Evolutionary conservation across 1,140 invertebrate species (phyloP), one percentile per base, ranked within the genome.

Genomic region (Drosophila hydei): DNA sequence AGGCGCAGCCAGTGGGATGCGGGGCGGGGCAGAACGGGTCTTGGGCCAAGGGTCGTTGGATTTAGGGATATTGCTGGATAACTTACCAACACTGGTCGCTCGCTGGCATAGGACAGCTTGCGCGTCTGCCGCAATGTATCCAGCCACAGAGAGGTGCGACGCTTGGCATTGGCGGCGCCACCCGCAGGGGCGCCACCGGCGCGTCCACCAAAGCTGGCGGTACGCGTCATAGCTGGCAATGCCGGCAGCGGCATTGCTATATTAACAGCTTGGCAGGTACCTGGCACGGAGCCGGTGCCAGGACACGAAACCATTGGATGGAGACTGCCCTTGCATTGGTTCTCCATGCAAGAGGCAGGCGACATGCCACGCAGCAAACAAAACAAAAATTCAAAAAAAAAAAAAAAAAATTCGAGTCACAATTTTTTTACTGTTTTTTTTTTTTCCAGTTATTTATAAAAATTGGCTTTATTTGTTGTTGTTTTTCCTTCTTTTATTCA

Each of bases 291-390:
- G 36, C 19, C n/a, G 19, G 54, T 43, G 38, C 54, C 54, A 56
- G 54, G 54, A 56, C 38, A 43, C 54, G 54, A 21, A 3, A 38
- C 40, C 21, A 18, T 56, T 23, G 21, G 23, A 14, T 81, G 72
- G 5, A 75, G 43, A 72, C 59, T 54, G 58, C 58, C 54, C 72
- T 72, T 84, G 59, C 76, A 76, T 73, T 84, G 75, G 51, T 76
- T 84, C 48, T 78, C 79, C 79, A 84, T 84, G 68, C 79, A 84
- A 54, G 73, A 87, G 71, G 81, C 81, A 45, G 81, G 81, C 77
- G 81, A 87, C 81, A 87, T 87, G 77, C 83, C 85, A 69, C 58
- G 38, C 51, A 51, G n/a, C 36, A 21, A 50, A 52, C 25, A 11
- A 14, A 14, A 42, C 33, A 19, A 56, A 33, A 45, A 48, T 68